Evolutionary conservation across 2,113 vertebrate genomes (phyloP), one percentile per base, ranked within the genome.

Genomic region (Alosa alosa): DNA sequence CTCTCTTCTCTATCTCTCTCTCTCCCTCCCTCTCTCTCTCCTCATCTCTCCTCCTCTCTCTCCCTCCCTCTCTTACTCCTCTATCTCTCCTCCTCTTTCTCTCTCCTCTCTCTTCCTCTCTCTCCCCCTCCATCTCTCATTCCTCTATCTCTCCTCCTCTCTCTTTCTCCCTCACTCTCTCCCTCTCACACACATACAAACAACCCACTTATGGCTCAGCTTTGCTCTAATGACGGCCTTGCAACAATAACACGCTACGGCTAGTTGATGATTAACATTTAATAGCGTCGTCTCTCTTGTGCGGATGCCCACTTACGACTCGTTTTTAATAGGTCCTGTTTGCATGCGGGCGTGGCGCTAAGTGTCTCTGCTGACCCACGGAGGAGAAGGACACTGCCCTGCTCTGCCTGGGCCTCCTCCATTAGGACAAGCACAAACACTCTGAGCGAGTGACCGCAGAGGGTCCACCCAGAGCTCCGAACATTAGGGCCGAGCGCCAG

Each of bases 181-280:
- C 75, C 39, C 17, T 39, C 55, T 82, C 36, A 85, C 17, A 44
- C 85, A 82, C 55, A 68, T n/a, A 57, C 81, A 49, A 39, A 68
- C 20, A 44, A 85, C 50, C 39, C 75, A 83, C 25, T 85, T 83
- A 84, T 6, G 47, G 72, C 82, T 64, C 13, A 20, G 44, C 60
- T 41, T 44, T 22, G 60, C 20, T 81, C 36, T 45, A 47, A 83
- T 72, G 49, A 85, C 18, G 44, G 84, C 36, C 20, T 18, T 52
- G 84, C 72, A 45, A 72, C 82, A 55, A 90, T 82, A 86, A 57
- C 55, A 18, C 81, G 47, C 39, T 72, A 82, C 81, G 31, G 60
- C 47, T 57, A 82, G 85, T 84, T 85, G 49, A 84, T 86, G 72
- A 86, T 90, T 90, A 88, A 89, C 84, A 5, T 84, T 75, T 78